phyloP scores from a whole-genome alignment of 2,797 vertebrate genomes.

The Pangasius larnaudii region DNA sequence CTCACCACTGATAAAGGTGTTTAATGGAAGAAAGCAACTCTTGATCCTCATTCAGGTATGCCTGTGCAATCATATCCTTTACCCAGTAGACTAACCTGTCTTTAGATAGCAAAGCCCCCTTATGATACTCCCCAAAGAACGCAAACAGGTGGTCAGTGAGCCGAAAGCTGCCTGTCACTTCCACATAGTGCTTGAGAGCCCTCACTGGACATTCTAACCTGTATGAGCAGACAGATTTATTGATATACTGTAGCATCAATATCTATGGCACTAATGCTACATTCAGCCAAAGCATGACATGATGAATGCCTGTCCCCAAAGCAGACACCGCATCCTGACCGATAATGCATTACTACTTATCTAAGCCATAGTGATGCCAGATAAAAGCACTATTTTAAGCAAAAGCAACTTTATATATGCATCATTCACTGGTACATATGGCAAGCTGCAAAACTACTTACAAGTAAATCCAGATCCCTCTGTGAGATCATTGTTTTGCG shows the following conservation, averaged over 20 bases:
- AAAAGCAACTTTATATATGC: background rate
- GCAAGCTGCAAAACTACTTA: background rate
- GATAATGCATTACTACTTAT: background rate
- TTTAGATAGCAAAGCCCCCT: background rate
- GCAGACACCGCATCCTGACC: background rate
- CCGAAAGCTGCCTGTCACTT: background rate
- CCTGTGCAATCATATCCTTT: background rate
- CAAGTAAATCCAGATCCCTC: background rate
- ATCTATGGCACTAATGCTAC: background rate
- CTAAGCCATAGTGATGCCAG: background rate
- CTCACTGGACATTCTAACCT: background rate
- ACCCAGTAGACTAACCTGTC: background rate
- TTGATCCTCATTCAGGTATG: background rate
- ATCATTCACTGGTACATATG: background rate
- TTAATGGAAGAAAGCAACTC: background rate
- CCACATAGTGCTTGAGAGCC: background rate
- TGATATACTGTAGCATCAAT: background rate
- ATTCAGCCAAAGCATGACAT: background rate
- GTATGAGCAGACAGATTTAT: constrained; percentile 15
- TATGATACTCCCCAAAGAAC: background rate
- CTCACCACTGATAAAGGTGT: background rate
- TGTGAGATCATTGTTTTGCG: background rate
- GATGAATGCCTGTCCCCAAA: background rate
- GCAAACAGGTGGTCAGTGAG: no score
- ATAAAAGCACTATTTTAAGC: background rate